Conservation (phyloP, 1,140 invertebrate species). For the Onthophagus taurus region DNA sequence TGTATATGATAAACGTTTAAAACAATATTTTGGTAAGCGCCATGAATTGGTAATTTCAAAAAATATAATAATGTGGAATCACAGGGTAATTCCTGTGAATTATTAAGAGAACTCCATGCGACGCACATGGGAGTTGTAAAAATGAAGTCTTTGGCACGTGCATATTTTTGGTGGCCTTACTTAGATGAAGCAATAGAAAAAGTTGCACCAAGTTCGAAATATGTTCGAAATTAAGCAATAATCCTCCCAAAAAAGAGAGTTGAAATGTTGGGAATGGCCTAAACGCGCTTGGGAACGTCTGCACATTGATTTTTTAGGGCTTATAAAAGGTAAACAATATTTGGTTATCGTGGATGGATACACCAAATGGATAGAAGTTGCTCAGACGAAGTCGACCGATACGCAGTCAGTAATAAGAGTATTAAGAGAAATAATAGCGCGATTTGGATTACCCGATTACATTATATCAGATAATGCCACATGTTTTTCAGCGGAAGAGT, state of each 20-base stretch:
- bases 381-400: background rate
- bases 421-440: constrained; percentile 10
- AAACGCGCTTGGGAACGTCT: constrained; percentile 1
- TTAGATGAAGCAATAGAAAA: constrained; percentile 11
- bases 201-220: constrained; percentile 2
- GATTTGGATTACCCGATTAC: constrained; percentile 6
- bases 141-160: constrained; percentile 9
- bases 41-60: no score
- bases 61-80: no score
- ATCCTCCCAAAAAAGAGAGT: constrained; percentile 4
- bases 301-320: constrained; percentile 4
- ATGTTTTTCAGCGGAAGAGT: constrained; percentile 22
- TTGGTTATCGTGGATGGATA: constrained; percentile 3
- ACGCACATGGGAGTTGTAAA: constrained; percentile 6
- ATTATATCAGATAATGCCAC: constrained; percentile 19
- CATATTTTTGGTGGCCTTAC: constrained; percentile 12
- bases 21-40: no score
- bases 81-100: no score
- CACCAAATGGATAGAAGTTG: constrained; percentile 7
- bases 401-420: background rate
- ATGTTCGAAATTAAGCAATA: background rate
- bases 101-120: constrained; percentile 20
- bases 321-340: constrained; percentile 2
- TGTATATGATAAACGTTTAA: no score
- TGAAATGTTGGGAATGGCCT: background rate